Evolutionary conservation across 2,113 vertebrate genomes (phyloP), one percentile per base, ranked within the genome.

Genomic region (Neolamprologus ventralis): DNA sequence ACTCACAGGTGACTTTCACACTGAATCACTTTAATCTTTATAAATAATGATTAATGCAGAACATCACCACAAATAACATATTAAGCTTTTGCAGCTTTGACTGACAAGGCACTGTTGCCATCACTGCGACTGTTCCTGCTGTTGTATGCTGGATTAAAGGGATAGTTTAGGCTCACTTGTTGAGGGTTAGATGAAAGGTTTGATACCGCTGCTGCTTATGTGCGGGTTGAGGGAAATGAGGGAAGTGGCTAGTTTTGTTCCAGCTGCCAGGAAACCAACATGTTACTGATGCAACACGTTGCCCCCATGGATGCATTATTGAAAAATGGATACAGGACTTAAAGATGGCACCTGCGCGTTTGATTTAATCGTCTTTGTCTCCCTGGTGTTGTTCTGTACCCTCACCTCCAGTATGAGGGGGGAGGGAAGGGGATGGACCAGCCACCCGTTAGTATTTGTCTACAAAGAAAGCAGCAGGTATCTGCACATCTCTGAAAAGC

Each of bases 1-100:
- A 31, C 55, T 83, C 33, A 33, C 37, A 87, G 51, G 45, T 85
- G 68, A 63, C 68, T 89, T 89, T 93, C 82, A 87, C 83, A 37
- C 75, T 86, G 82, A 81, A 28, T 86, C 80, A 82, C 49, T 17
- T 85, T 54, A 35, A 40, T 75, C 63, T 85, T 90, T 33, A 9
- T 35, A 45, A 85, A 58, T 65, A 63, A 75, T 86, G 83, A 90
- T 71, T 85, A 54, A 91, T 71, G 17, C 21, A 31, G 26, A 68
- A 17, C 28, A 21, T 73, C 58, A 47, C 31, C 47, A 49, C 23
- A 54, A 47, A 47, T 6, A 11, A 17, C 7, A 81, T 68, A 8
- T 37, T 82, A 85, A 63, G 31, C 37, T 87, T 37, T 33, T 83
- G 33, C 21, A 2, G 60, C 7, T 45, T 6, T 88, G 89, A 84